Conservation (phyloP, 2,113 vertebrate species). For the Salvator merianae region DNA sequence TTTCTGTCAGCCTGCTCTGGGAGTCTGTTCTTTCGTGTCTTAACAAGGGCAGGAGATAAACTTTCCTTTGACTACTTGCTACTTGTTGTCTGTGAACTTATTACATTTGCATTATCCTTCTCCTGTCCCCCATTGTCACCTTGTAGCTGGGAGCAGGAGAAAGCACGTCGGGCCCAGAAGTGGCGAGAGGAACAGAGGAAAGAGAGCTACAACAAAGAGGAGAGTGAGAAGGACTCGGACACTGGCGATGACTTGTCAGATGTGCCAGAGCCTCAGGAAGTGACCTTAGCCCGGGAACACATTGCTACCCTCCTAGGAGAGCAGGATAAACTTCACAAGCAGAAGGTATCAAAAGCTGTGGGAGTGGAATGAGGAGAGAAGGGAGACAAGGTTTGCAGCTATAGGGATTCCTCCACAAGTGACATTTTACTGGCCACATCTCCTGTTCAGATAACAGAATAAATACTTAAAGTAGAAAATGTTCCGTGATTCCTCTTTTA, state of each 20-base stretch:
- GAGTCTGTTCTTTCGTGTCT: not conserved
- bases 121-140: not conserved
- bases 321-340: constrained; percentile 81
- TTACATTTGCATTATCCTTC: not conserved
- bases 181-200: constrained; percentile 81
- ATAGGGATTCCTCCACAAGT: not conserved
- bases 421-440: not conserved
- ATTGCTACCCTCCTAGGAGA: constrained; percentile 78
- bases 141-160: constrained; percentile 88
- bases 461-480: too few species aligned
- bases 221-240: constrained; percentile 87
- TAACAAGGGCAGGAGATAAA: too few species aligned
- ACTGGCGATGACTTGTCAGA: constrained; percentile 80
- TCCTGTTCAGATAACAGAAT: too few species aligned
- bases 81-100: not conserved
- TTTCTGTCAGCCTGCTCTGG: not conserved
- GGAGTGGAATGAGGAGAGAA: not conserved
- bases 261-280: constrained; percentile 78
- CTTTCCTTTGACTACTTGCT: fast-evolving
- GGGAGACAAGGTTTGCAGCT: not conserved
- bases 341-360: constrained; percentile 77
- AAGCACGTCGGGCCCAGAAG: constrained; percentile 73
- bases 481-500: too few species aligned
- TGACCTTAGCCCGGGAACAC: constrained; percentile 80
- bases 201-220: constrained; percentile 81